Conservation (phyloP, 2,113 vertebrate species). For the Phoenicopterus ruber region DNA sequence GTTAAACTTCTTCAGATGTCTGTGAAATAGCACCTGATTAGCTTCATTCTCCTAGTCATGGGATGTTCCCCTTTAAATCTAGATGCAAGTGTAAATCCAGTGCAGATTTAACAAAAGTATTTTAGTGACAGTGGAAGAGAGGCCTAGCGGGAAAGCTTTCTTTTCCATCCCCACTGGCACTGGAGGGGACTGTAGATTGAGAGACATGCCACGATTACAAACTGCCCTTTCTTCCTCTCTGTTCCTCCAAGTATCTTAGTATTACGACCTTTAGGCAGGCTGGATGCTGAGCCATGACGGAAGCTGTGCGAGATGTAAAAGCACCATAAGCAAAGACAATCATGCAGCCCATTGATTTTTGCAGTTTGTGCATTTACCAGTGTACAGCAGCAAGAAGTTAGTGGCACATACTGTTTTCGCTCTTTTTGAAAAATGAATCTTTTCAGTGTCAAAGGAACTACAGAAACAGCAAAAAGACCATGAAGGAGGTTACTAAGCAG, state of each 20-base stretch:
- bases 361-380: not conserved
- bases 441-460: not conserved
- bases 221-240: not conserved
- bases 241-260: not conserved
- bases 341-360: not conserved
- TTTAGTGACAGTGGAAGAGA: not conserved
- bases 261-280: not conserved
- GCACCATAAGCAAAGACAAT: not conserved
- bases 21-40: not conserved
- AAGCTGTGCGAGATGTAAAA: not conserved
- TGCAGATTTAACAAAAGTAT: not conserved
- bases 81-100: not conserved
- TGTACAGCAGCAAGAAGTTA: not conserved
- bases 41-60: not conserved
- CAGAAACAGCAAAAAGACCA: not conserved
- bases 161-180: not conserved
- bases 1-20: not conserved
- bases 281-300: not conserved
- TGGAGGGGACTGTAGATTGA: not conserved
- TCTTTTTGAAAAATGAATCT: not conserved
- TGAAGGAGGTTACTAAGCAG: not conserved
- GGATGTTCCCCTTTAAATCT: not conserved
- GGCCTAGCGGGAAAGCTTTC: not conserved
- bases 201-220: not conserved
- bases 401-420: not conserved